These are phyloP conservation scores for Alaudala cheleensis DNA, from an alignment of 2,113 vertebrate species.

Conservation along the genomic window DNA sequence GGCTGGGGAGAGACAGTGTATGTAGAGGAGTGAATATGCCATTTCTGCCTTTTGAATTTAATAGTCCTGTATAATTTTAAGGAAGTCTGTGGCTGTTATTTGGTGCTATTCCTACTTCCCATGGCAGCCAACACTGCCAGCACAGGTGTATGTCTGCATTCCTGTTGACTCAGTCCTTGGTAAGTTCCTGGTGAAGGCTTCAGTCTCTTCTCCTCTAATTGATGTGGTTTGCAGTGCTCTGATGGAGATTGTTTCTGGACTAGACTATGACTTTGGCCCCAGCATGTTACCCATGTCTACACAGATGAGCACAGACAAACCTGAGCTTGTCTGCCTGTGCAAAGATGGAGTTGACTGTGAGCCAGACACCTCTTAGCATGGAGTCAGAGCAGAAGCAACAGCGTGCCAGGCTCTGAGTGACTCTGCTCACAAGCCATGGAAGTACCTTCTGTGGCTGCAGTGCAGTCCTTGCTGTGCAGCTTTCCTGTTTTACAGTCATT, in stretches of 20 bases:
- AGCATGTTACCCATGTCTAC: neutral
- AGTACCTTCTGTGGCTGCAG: neutral
- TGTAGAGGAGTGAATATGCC: neutral
- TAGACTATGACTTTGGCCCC: neutral
- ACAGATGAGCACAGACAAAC: neutral
- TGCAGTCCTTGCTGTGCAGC: neutral
- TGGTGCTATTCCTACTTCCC: neutral
- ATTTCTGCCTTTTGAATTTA: neutral
- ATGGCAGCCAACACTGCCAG: neutral
- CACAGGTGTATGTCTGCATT: neutral
- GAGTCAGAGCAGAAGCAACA: neutral
- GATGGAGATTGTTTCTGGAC: neutral
- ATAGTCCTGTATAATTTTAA: neutral
- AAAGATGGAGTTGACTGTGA: neutral
- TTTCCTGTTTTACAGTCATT: neutral
- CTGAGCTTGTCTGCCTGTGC: neutral
- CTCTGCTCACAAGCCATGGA: neutral
- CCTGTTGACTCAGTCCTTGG: neutral
- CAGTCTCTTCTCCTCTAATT: neutral
- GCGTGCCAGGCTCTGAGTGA: neutral
- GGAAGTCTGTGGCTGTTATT: neutral
- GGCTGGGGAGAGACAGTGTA: neutral
- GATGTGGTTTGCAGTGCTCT: constrained; percentile 26
- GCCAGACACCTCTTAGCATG: neutral
- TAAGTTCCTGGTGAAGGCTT: neutral